Percentiles rank a stretch among this genome's conserved stretches.
Evolutionary conservation across 2,888 invertebrate species (phyloP).

Genomic region (Mesorhabditis belari): DNA sequence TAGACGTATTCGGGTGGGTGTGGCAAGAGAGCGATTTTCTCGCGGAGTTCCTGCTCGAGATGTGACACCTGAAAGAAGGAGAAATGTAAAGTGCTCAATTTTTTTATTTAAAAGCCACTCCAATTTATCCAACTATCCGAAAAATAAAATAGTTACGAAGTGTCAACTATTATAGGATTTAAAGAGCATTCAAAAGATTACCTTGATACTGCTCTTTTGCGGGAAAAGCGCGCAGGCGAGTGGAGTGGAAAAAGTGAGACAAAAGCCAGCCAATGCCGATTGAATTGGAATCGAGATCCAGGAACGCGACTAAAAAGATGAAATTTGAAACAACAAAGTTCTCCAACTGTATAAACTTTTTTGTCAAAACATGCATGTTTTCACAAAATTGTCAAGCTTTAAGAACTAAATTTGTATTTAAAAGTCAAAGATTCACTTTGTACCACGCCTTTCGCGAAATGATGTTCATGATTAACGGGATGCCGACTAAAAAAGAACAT

Average conservation of each 20-base stretch:
- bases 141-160: background rate
- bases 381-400: too few relatives aligned
- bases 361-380: too few relatives aligned
- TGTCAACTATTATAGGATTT: too few relatives aligned
- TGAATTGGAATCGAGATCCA: conserved; percentile 29
- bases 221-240: conserved; percentile 89
- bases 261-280: conserved; percentile 42
- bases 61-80: conserved; percentile 38
- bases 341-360: too few relatives aligned
- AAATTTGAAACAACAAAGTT: too few relatives aligned
- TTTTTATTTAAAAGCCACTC: too few relatives aligned
- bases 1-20: conserved; percentile 65
- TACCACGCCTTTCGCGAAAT: conserved; percentile 12
- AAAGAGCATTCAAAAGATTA: conserved; percentile 49
- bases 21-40: conserved; percentile 61
- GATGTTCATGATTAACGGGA: conserved; percentile 15
- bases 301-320: too few relatives aligned
- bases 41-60: conserved; percentile 70
- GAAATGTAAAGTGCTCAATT: too few relatives aligned
- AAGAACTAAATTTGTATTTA: too few relatives aligned
- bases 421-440: too few relatives aligned
- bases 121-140: too few relatives aligned
- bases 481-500: conserved; percentile 9
- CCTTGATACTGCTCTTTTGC: conserved; percentile 64
- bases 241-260: conserved; percentile 85